These are phyloP conservation scores for Plebejus anna DNA, from an alignment of 2,888 invertebrate species.

Conservation along the genomic window DNA sequence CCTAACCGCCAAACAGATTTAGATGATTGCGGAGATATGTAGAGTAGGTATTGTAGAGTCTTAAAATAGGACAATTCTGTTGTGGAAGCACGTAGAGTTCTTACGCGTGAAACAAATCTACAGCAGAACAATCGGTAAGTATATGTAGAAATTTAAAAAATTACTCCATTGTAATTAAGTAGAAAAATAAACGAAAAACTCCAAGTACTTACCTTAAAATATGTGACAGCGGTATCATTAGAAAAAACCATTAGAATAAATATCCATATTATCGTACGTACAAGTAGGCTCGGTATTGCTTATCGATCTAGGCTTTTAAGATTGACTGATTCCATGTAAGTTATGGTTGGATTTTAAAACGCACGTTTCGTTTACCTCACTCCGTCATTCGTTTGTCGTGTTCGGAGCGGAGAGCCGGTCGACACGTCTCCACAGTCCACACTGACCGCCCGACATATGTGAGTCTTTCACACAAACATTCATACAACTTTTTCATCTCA, in stretches of 20 bases:
- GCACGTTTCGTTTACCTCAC: conserved; percentile 33
- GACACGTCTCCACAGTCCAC: conserved; percentile 30
- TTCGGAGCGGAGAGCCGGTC: conserved; percentile 34
- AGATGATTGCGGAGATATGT: too few relatives aligned
- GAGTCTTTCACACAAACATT: conserved; percentile 17
- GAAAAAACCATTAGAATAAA: conserved; percentile 17
- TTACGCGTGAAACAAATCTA: too few relatives aligned
- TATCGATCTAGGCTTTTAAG: conserved; percentile 33
- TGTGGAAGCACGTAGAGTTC: too few relatives aligned
- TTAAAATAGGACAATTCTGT: too few relatives aligned
- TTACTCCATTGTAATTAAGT: too few relatives aligned
- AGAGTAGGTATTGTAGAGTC: too few relatives aligned
- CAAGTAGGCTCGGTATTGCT: conserved; percentile 29
- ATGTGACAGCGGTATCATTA: conserved; percentile 13
- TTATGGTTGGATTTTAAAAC: conserved; percentile 31
- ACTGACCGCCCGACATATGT: conserved; percentile 25
- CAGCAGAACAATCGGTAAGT: too few relatives aligned
- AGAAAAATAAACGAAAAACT: neutral
- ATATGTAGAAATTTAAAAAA: too few relatives aligned
- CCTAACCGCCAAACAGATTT: too few relatives aligned
- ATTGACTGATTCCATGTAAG: conserved; percentile 35
- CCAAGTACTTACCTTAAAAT: neutral
- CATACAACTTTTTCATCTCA: neutral
- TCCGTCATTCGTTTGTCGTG: conserved; percentile 35
- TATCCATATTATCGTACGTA: conserved; percentile 20